Evolutionary conservation across 2,888 invertebrate genomes (phyloP).

Genomic region (Rhingia campestris): DNA sequence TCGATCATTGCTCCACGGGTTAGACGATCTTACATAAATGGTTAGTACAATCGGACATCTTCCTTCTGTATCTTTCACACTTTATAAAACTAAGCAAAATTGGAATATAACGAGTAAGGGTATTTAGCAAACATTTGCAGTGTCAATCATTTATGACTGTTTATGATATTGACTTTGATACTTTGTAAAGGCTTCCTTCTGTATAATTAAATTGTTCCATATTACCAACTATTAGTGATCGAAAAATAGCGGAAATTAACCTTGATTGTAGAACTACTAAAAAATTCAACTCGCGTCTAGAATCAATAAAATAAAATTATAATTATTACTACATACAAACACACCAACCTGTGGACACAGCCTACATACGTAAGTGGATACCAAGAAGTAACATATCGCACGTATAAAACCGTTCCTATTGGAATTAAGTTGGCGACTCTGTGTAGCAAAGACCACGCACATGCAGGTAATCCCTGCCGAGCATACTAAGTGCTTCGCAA

Average conservation of each 20-base stretch:
- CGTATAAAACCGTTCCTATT: slow-evolving; percentile 65
- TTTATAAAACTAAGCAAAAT: too few species aligned
- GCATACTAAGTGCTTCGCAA: slow-evolving; percentile 57
- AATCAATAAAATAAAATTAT: slow-evolving; percentile 72
- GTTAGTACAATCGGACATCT: too few species aligned
- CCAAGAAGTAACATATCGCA: slow-evolving; percentile 46
- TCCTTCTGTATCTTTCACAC: too few species aligned
- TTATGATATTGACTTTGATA: not conserved
- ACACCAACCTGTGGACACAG: slow-evolving; percentile 37
- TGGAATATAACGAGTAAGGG: too few species aligned
- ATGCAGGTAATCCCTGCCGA: slow-evolving; percentile 42
- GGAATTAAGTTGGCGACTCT: slow-evolving; percentile 61
- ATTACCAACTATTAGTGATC: slow-evolving; percentile 23
- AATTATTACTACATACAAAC: slow-evolving; percentile 68
- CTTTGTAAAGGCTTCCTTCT: not conserved
- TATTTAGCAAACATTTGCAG: too few species aligned
- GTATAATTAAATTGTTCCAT: slow-evolving; percentile 37
- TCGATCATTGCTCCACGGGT: too few species aligned
- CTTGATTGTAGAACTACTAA: slow-evolving; percentile 57
- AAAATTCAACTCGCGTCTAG: slow-evolving; percentile 64
- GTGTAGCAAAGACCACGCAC: slow-evolving; percentile 63
- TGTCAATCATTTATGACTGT: not conserved
- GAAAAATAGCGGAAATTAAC: slow-evolving; percentile 67
- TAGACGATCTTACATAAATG: too few species aligned
- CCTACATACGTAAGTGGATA: slow-evolving; percentile 50